phyloP scores from a whole-genome alignment of 2,113 vertebrate species.

The Clarias macrocephalus region DNA sequence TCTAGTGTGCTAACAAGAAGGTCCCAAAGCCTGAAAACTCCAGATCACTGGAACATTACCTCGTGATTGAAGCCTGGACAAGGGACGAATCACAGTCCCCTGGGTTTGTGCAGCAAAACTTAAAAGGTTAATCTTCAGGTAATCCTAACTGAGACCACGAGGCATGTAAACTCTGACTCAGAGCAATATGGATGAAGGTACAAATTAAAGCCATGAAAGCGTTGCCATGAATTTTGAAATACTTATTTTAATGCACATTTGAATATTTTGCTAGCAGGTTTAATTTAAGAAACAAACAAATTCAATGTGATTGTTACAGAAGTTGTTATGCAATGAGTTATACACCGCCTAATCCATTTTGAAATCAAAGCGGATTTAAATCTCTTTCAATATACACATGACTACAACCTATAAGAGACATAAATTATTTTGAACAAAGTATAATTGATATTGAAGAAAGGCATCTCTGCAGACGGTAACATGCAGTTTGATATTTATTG shows the following conservation, averaged over 20 bases:
- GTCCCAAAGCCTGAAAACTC: slow-evolving; percentile 51
- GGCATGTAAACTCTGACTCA: slow-evolving; percentile 22
- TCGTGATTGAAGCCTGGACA: slow-evolving; percentile 22
- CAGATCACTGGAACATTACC: slow-evolving; percentile 58
- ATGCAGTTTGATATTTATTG: background rate
- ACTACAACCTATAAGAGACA: background rate
- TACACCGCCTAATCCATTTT: background rate
- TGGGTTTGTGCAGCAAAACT: slow-evolving; percentile 39
- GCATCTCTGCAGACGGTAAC: background rate
- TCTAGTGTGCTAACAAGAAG: slow-evolving; percentile 49
- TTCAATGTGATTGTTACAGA: background rate
- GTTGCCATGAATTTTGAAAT: background rate
- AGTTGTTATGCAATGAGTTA: background rate
- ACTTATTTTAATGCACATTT: slow-evolving; percentile 22
- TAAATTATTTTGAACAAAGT: background rate
- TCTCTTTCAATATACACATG: background rate
- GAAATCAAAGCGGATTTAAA: background rate
- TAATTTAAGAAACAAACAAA: background rate
- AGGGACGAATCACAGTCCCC: slow-evolving; percentile 42
- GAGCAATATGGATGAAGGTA: slow-evolving; percentile 1
- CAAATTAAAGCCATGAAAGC: slow-evolving; percentile 27
- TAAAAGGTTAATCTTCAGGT: slow-evolving; percentile 5
- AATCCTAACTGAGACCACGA: background rate
- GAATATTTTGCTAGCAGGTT: slow-evolving; percentile 12
- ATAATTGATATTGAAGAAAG: background rate